phyloP scores from a whole-genome alignment of 2,888 invertebrate genomes.

The Hemithea aestivaria region DNA sequence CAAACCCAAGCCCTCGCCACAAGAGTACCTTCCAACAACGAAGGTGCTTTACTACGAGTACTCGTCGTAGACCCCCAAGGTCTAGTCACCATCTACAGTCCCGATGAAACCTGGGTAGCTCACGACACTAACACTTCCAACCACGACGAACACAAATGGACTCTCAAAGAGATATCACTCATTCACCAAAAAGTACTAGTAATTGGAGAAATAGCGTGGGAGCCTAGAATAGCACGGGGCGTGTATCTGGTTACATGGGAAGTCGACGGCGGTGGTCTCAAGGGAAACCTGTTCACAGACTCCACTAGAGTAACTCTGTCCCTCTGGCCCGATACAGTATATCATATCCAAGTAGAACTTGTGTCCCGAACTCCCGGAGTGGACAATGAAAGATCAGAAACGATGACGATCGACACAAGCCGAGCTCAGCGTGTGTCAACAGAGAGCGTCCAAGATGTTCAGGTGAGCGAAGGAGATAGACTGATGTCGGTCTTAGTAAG shows the following conservation, averaged over 20 bases:
- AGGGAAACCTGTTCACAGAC: constrained; percentile 90
- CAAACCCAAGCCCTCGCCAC: constrained; percentile 83
- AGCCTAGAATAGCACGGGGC: constrained; percentile 81
- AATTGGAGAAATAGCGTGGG: constrained; percentile 87
- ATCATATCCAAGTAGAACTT: constrained; percentile 87
- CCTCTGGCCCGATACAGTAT: constrained; percentile 89
- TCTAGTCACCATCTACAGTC: constrained; percentile 84
- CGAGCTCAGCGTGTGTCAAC: constrained; percentile 82
- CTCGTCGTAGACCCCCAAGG: constrained; percentile 85
- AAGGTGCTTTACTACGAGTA: constrained; percentile 82
- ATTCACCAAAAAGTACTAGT: constrained; percentile 85
- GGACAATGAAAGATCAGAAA: constrained; percentile 81
- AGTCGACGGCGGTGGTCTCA: constrained; percentile 88
- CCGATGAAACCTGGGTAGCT: constrained; percentile 80
- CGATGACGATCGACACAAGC: constrained; percentile 82
- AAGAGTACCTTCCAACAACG: constrained; percentile 81
- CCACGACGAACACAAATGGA: constrained; percentile 78
- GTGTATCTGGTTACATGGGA: constrained; percentile 91
- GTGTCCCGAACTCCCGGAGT: constrained; percentile 81
- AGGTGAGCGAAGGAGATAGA: constrained; percentile 78
- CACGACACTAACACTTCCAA: constrained; percentile 74
- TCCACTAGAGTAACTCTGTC: constrained; percentile 88
- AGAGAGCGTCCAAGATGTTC: constrained; percentile 81
- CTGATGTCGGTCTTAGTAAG: constrained; percentile 81
- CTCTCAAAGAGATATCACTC: constrained; percentile 82